phyloP scores from a whole-genome alignment of 2,888 invertebrate species.

The Xestobium rufovillosum region DNA sequence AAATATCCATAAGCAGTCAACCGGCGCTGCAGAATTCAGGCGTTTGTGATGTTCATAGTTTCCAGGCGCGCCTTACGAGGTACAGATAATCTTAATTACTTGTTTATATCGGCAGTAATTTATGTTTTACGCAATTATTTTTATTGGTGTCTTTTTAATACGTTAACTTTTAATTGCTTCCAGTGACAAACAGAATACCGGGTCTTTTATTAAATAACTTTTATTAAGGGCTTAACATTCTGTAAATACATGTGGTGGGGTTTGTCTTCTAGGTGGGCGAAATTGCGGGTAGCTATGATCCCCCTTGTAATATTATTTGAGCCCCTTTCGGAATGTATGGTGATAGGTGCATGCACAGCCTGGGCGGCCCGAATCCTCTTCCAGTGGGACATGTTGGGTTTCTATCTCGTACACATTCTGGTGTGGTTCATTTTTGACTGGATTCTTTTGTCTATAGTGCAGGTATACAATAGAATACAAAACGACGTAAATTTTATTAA shows the following conservation, averaged over 20 bases:
- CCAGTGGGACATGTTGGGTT: constrained; percentile 81
- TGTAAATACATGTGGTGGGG: no score
- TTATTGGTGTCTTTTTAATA: no score
- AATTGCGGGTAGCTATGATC: constrained; percentile 91
- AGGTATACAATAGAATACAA: constrained; percentile 54
- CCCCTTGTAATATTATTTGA: constrained; percentile 87
- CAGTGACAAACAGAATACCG: no score
- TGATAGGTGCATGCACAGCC: constrained; percentile 85
- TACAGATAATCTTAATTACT: constrained; percentile 24
- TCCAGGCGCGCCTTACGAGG: constrained; percentile 72
- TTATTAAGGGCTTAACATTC: no score
- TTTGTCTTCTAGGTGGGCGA: constrained; percentile 75
- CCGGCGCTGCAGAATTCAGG: constrained; percentile 97
- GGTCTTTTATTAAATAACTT: no score
- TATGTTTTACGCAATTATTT: no score
- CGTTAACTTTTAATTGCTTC: no score
- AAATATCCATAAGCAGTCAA: constrained; percentile 81
- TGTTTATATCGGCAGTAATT: no score
- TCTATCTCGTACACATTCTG: constrained; percentile 87
- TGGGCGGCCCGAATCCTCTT: constrained; percentile 80
- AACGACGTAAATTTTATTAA: no score
- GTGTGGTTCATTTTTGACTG: constrained; percentile 96
- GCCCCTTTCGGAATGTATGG: constrained; percentile 91
- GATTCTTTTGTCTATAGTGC: constrained; percentile 80
- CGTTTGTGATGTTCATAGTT: constrained; percentile 72